Base-by-base conservation (phyloP, 2,797 vertebrate genomes). In the Potorous gilbertii region DNA sequence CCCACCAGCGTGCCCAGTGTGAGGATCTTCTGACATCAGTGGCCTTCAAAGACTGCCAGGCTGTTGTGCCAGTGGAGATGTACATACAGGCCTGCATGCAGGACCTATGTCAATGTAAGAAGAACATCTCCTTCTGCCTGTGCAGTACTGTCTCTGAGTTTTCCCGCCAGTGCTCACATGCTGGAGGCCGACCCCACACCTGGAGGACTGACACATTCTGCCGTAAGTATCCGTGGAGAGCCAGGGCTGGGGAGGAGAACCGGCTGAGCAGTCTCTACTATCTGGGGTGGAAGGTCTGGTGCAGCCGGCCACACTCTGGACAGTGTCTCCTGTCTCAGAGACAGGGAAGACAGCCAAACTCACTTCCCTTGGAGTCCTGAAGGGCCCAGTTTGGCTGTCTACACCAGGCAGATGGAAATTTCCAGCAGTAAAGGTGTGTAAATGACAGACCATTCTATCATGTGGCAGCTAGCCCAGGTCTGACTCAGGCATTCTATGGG, bases 151-250 rank as follows among this genome's bases (percentile, higher is more conserved):
- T 99, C 29, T 99, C 99, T 0, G 99, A 99, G 98, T 99, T 99
- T 97, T 99, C 99, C 28, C 99, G 99, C 21, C 99, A 99, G 98
- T 99, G 99, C 90, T 99, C 99, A 0, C 99, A 99, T 0, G 99
- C 99, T 0, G 99, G 99, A 0, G 99, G 99, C 90, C 98, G 96
- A 0, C 99, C 99, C 0, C 98, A 98, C n/a, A 99, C 98, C 97
- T 99, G 99, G 99, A 99, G 99, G 97, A 99, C 98, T 0, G 24
- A 98, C 50, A 0, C 95, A 0, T 98, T 99, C 96, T 99, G 99
- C 98, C 97, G 99, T 99, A 99, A 99, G 99, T 27, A 55, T 1
- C 24, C 0, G 1, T 29, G 2, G 46, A 0, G 0, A 57, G 6
- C 3, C 9, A 18, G 0, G 90, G 90, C 10, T 28, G 21, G 0